Percentiles rank a stretch among this genome's conserved stretches.
These are phyloP conservation scores for Mantis religiosa DNA, from an alignment of 2,888 invertebrate genomes.

Conservation along the genomic window DNA sequence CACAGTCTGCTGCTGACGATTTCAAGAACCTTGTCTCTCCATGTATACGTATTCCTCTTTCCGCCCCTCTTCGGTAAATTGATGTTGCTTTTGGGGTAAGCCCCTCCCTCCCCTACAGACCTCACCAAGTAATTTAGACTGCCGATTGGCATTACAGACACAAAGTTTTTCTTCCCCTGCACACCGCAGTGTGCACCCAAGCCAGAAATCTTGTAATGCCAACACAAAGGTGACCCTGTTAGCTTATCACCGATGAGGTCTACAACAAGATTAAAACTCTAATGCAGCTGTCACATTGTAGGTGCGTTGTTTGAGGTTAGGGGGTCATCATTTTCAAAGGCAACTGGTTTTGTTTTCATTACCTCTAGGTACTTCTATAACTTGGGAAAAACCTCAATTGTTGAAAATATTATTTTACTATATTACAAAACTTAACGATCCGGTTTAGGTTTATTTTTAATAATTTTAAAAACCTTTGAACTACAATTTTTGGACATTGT, in stretches of 20 bases:
- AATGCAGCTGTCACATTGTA: too few species aligned
- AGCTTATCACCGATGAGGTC: background rate
- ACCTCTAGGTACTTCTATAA: too few species aligned
- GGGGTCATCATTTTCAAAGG: too few species aligned
- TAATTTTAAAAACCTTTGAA: too few species aligned
- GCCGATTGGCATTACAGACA: background rate
- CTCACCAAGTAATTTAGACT: background rate
- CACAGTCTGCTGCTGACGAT: background rate
- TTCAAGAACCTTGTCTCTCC: background rate
- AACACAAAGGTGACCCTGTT: background rate
- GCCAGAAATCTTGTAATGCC: too few species aligned
- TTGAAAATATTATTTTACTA: too few species aligned
- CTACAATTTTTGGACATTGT: too few species aligned
- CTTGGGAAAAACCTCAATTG: too few species aligned
- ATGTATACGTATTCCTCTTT: background rate
- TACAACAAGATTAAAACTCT: background rate
- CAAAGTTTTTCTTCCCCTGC: background rate
- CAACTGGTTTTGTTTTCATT: too few species aligned
- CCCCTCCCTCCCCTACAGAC: background rate
- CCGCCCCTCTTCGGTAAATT: background rate
- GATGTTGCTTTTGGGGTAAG: background rate
- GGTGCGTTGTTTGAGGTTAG: too few species aligned
- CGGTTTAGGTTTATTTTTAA: too few species aligned
- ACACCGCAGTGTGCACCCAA: background rate
- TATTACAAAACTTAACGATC: too few species aligned